phyloP scores from a whole-genome alignment of 2,797 vertebrate species.

The Lateolabrax maculatus region DNA sequence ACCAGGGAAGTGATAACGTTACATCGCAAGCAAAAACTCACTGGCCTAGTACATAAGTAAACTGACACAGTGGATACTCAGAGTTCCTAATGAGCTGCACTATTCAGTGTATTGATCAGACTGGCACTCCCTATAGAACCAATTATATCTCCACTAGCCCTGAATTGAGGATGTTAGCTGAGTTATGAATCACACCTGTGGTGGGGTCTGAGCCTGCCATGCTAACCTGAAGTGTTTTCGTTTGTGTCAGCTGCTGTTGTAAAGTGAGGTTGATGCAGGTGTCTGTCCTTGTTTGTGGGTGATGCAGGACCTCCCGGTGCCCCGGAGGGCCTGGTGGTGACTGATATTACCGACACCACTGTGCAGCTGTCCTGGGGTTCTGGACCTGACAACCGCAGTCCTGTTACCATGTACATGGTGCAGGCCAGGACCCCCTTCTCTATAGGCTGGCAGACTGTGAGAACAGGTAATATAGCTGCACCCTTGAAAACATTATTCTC shows the following conservation, averaged over 20 bases:
- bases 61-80: constrained; percentile 1
- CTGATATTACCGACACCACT: constrained; percentile 88
- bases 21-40: background rate
- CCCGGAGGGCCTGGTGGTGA: constrained; percentile 88
- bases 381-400: constrained; percentile 90
- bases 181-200: constrained; percentile 50
- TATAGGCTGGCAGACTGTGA: constrained; percentile 91
- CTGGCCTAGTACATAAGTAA: background rate
- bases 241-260: constrained; percentile 47
- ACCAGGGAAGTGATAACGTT: background rate
- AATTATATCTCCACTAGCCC: constrained; percentile 50
- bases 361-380: constrained; percentile 88
- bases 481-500: background rate
- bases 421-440: constrained; percentile 91
- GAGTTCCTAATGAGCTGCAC: constrained; percentile 7
- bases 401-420: constrained; percentile 88
- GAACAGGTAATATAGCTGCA: constrained; percentile 82
- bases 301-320: constrained; percentile 89
- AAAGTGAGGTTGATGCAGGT: constrained; percentile 37
- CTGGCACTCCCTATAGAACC: constrained; percentile 44
- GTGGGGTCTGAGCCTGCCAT: constrained; percentile 41
- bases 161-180: constrained; percentile 53
- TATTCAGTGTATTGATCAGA: constrained; percentile 58
- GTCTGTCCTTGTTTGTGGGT: constrained; percentile 51
- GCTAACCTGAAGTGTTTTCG: constrained; percentile 36